Evolutionary conservation across 1,140 invertebrate genomes (phyloP), one percentile per base, ranked within the genome.

Genomic region (Harpegnathos saltator): DNA sequence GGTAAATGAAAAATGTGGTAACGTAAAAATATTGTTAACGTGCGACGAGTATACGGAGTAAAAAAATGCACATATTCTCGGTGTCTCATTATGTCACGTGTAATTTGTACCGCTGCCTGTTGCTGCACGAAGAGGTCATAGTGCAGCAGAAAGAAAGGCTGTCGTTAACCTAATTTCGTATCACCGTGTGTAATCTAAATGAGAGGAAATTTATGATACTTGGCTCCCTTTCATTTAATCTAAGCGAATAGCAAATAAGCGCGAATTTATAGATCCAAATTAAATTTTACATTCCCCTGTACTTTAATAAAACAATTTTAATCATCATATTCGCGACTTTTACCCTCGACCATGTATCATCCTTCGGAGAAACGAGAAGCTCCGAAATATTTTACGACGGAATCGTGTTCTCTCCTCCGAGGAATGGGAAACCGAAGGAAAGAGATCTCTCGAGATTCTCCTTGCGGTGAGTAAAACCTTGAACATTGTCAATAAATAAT

Each of bases 151-250:
- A 17, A 17, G 12, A 71, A 52, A n/a, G n/a, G n/a, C n/a, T 33
- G 48, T 56, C 29, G 54, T 71, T 56, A 71, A 71, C 5, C 26
- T 33, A 71, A 71, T 71, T 71, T 71, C 12, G 0, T 52, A 69
- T 71, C 68, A 11, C 7, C 17, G 24, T 56, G 29, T 12, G 24
- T 69, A 1, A 71, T 71, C 68, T 56, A 9, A 33, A 5, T 0
- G 5, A 71, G 11, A 4, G 1, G 22, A 54, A 1, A 5, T 52
- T 24, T 66, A 33, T 12, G 17, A 22, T 68, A 33, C 5, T 17
- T 50, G 12, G n/a, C 29, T n/a, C n/a, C n/a, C 29, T 33, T 19
- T 11, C 19, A 17, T 29, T 24, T 29, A 29, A 69, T 44, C 52
- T 17, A 17, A 4, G 15, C 5, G 5, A 33, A 33, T 33, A 33